Evolutionary conservation across 2,113 vertebrate species (phyloP), one percentile per base, ranked within the genome.

Genomic region (Aptenodytes forsteri): DNA sequence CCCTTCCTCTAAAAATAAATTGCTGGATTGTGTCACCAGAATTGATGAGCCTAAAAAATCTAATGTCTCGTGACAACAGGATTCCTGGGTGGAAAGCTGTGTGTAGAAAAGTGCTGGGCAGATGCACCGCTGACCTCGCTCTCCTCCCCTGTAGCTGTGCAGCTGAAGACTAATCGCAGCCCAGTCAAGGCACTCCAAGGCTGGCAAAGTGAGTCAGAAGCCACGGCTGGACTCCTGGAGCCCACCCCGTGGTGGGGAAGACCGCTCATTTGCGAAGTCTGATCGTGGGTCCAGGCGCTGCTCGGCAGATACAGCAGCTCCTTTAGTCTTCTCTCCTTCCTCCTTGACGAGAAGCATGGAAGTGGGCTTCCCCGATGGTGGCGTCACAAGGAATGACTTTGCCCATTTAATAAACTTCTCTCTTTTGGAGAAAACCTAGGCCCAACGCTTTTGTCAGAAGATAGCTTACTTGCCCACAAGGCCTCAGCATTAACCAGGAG

Each of bases 1-100:
- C 70, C 17, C 44, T 91, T 89, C 14, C 49, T 93, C 94, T 96
- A 89, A 95, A 97, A 96, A 93, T 79, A 96, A 83, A 89, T 47
- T 65, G 72, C 62, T 72, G 73, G 73, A 85, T 91, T 73, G 61
- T 94, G 91, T 69, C 80, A 70, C 70, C 62, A 83, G 81, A 95
- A 95, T 16, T 87, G 93, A 94, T 93, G 58, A 97, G 62, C 58
- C 70, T 70, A 67, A 87, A 95, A 69, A 86, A 34, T 46, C 42
- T 72, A 34, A 61, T 27, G 22, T 61, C 49, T 91, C 75, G 46
- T 42, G 66, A 87, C 80, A 85, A 90, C 30, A 87, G 66, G 73
- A 80, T 59, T 91, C 77, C 44, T 66, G 66, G 14, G 77, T 89
- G 54, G 87, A 89, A 89, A 91, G 30, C 77, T 49, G 26, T 6